Evolutionary conservation across 2,797 vertebrate species (phyloP), one percentile per base, ranked within the genome.

Genomic region (Danio jaintianensis): DNA sequence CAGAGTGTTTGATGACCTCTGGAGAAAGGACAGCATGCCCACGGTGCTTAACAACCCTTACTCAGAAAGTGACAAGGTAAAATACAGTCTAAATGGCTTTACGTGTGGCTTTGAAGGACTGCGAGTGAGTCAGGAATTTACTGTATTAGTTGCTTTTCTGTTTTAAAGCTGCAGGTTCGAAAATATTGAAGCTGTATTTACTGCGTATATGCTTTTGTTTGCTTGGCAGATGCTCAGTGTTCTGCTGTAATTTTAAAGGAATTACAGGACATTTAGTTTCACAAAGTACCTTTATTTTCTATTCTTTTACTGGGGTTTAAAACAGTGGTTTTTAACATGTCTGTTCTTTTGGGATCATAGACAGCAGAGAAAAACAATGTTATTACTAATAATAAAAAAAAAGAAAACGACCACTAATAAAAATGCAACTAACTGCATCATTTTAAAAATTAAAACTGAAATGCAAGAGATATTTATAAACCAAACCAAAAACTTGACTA

Each of bases 41-140:
- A 83, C 89, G 22, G 90, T 93, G 85, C 90, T 93, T 80, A 95
- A 95, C 93, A 95, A 95, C 82, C 93, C 94, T 0, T 92, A 91
- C 85, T 91, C 93, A 0, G 93, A 95, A 84, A 90, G 85, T 0
- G 93, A 95, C 85, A 94, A 96, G 97, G 97, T 98, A 94, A 87
- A 62, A 69, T 84, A 84, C 50, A 16, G 67, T 52, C 55, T 78
- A 62, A 62, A 78, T 70, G 66, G n/a, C 66, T n/a, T 72, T 47
- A 79, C 9, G 6, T 52, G 7, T 62, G 47, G 79, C 69, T 66
- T 71, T 74, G 42, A 59, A 22, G 42, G 52, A 43, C 40, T 20
- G 45, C 43, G 10, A 61, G 73, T 72, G 45, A 79, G 55, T 80
- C 50, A 50, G 72, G 45, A 43, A 75, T 82, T 69, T 84, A 72